These are phyloP conservation scores for Drosophila subsilvestris DNA, from an alignment of 2,888 invertebrate species.

Conservation along the genomic window DNA sequence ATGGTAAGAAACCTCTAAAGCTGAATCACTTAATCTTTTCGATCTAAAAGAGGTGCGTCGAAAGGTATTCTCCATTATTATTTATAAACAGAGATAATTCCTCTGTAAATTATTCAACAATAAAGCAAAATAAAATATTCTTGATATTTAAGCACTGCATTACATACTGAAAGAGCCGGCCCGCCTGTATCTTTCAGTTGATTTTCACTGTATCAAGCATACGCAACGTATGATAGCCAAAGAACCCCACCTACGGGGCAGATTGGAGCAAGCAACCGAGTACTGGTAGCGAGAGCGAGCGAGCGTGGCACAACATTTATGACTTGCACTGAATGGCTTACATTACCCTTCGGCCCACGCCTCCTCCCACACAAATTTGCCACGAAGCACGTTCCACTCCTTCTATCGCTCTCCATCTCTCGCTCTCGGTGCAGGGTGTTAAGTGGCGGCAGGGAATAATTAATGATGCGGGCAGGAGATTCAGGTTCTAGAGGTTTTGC, in stretches of 20 bases:
- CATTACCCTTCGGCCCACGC: neutral
- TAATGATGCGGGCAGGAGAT: conserved; percentile 50
- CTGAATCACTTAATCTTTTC: too few species aligned
- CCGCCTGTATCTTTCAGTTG: neutral
- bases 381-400: neutral
- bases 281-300: conserved; percentile 15
- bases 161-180: too few species aligned
- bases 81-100: too few species aligned
- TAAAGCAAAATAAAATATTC: too few species aligned
- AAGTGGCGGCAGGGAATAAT: conserved; percentile 75
- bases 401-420: neutral
- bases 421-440: conserved; percentile 54
- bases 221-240: conserved; percentile 35
- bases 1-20: too few species aligned
- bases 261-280: conserved; percentile 1
- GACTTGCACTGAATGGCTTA: conserved; percentile 46
- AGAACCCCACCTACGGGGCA: conserved; percentile 49
- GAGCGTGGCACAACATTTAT: conserved; percentile 63
- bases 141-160: too few species aligned
- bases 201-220: conserved; percentile 27
- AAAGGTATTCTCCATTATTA: too few species aligned
- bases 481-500: conserved; percentile 4
- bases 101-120: too few species aligned
- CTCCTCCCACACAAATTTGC: neutral
- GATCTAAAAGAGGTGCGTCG: too few species aligned